Base-by-base conservation (phyloP, 1,140 invertebrate genomes). In the Euura saliciscinereae region DNA sequence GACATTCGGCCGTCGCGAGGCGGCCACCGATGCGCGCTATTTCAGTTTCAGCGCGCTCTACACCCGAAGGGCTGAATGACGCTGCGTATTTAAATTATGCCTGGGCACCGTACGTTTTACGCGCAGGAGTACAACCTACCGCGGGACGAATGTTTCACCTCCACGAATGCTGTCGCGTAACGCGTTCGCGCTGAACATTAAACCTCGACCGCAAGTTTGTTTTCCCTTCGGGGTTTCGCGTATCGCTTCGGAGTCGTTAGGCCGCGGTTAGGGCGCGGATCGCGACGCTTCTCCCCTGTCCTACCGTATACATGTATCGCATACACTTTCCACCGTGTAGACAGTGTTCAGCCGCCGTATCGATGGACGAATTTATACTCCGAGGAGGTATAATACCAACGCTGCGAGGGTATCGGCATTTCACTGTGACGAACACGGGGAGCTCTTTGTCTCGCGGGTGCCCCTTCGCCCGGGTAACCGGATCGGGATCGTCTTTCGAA, bases 1-100 rank as follows among this genome's bases (percentile, higher is more conserved):
- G 75, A 73, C 66, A 67, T 73, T 74, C 72, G 69, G 72, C 69
- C 76, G 74, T 75, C 75, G 74, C 77, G 66, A 45, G 70, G 68
- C 70, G 75, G 66, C 51, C 28, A 28, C 28, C 28, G 28, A 28
- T 28, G 28, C 28, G 28, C 28, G 28, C 28, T 28, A 28, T 28
- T 28, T 28, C 28, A 28, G 28, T 28, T 28, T 28, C 28, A 28
- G 28, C 28, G 28, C 28, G 28, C 28, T 28, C 28, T 28, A 28
- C 28, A 28, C 28, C 28, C 28, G 28, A 28, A 28, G 28, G 28
- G 28, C 28, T 28, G 28, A 28, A 28, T 28, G 28, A 28, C 28
- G 28, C 28, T 28, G 28, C 28, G 28, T 28, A 28, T 28, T 28
- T 28, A 28, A 28, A 28, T 1, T 28, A 28, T 28, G 28, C 28